Conservation (phyloP, 2,797 vertebrate genomes). For the Sebastes jordani region DNA sequence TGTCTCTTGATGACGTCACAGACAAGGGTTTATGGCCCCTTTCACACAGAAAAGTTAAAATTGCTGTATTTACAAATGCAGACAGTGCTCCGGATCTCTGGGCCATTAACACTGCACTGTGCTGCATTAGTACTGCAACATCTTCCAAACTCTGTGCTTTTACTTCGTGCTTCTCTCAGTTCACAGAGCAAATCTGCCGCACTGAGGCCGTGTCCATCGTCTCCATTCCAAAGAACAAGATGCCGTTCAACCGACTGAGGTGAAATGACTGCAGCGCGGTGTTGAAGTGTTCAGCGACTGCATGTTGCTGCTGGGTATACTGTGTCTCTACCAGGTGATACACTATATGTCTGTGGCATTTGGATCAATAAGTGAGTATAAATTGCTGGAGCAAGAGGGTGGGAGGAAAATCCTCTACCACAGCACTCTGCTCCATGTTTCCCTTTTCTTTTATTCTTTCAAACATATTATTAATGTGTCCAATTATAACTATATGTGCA, state of each 20-base stretch:
- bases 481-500: background rate
- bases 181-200: slow-evolving; percentile 39
- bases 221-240: slow-evolving; percentile 31
- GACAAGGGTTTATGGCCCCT: slow-evolving; percentile 15
- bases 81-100: slow-evolving; percentile 32
- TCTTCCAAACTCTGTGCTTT: slow-evolving; percentile 26
- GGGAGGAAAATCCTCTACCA: background rate
- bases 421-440: background rate
- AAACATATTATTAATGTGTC: background rate
- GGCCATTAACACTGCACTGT: slow-evolving; percentile 38
- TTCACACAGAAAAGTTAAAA: slow-evolving; percentile 29
- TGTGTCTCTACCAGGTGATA: slow-evolving; percentile 62
- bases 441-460: background rate
- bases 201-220: background rate
- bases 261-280: slow-evolving; percentile 37
- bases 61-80: slow-evolving; percentile 36
- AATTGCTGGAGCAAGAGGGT: slow-evolving; percentile 23
- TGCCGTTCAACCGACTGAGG: background rate
- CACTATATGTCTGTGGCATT: slow-evolving; percentile 55
- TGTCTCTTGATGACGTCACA: slow-evolving; percentile 43
- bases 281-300: slow-evolving; percentile 5
- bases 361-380: slow-evolving; percentile 51
- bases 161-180: slow-evolving; percentile 8
- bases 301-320: slow-evolving; percentile 29
- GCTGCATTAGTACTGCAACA: slow-evolving; percentile 45